phyloP scores from a whole-genome alignment of 2,113 vertebrate genomes.

The Tachysurus fulvidraco region DNA sequence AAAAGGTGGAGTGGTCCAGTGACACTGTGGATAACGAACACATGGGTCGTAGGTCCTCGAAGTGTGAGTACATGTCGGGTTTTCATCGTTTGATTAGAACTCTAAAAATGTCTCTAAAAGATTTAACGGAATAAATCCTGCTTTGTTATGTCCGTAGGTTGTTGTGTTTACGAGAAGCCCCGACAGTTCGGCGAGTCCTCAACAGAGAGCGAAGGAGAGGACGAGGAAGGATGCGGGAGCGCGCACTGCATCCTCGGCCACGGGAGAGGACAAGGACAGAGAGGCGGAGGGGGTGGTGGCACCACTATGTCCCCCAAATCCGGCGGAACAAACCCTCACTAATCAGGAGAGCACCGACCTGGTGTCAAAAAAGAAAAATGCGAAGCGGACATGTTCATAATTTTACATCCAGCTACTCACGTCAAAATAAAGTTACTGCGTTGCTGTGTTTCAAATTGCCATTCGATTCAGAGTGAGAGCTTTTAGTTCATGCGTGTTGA shows the following conservation, averaged over 20 bases:
- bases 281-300: slow-evolving; percentile 62
- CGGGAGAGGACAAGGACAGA: slow-evolving; percentile 75
- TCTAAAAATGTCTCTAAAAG: not conserved
- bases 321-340: slow-evolving; percentile 66
- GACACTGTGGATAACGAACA: slow-evolving; percentile 93
- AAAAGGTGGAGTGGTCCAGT: slow-evolving; percentile 92
- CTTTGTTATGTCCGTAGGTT: slow-evolving; percentile 70
- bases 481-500: slow-evolving; percentile 21
- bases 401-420: slow-evolving; percentile 59
- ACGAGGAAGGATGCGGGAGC: slow-evolving; percentile 85
- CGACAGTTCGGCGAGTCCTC: slow-evolving; percentile 88
- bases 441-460: slow-evolving; percentile 42
- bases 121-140: not conserved
- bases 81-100: not conserved
- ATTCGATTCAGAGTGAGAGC: slow-evolving; percentile 18
- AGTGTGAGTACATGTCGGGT: slow-evolving; percentile 77
- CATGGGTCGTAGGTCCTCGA: slow-evolving; percentile 88
- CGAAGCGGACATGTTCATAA: slow-evolving; percentile 44
- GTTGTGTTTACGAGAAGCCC: slow-evolving; percentile 92
- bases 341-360: slow-evolving; percentile 30
- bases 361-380: slow-evolving; percentile 28
- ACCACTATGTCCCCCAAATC: slow-evolving; percentile 66
- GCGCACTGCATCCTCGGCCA: slow-evolving; percentile 90
- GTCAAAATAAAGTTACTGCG: slow-evolving; percentile 58
- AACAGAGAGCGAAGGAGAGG: slow-evolving; percentile 88